Base-by-base conservation (phyloP, 1,140 invertebrate species). In the Daktulosphaira vitifoliae region DNA sequence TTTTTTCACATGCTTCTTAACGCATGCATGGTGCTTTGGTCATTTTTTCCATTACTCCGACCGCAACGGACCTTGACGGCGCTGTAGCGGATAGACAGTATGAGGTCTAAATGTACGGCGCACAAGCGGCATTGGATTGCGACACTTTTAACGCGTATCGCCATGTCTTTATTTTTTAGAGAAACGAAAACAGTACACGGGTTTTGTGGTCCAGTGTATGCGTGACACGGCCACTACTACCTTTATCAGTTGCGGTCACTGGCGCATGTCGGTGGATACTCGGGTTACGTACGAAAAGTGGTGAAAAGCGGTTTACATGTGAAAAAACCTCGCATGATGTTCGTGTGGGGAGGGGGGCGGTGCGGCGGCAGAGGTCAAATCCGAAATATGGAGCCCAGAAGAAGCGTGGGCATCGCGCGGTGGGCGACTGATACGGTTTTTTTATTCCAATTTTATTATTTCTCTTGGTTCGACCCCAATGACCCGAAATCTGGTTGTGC, bases 401-500 rank as follows among this genome's bases (percentile, higher is more conserved):
- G 11, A 33, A 33, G 29, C 29, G 29, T 33, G 29, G 29, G 29
- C 29, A 33, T 33, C 5, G 29, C 29, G 5, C 29, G 5, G 39
- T 62, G 56, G 56, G 56, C 56, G 22, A 18, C 56, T 7, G n/a
- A 7, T 44, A 42, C 39, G 13, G 18, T 59, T 59, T 23, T 25
- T 25, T 49, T 49, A 13, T 49, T 22, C 8, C n/a, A 23, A 29
- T 23, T 52, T 16, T 18, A 37, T 44, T 44, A 20, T 26, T 44
- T 26, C 50, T 33, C 13, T 25, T 16, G 39, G 44, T 20, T 5
- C n/a, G 56, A 62, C 56, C 56, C 54, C 22, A n/a, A 2, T 59
- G 54, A 46, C 53, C 53, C 53, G 53, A 56, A 38, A 56, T 56
- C 53, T 56, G 53, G 53, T 56, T 56, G 37, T 44, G n/a, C 29